Conservation (phyloP, 2,113 vertebrate species). For the Aegotheles bennettii region DNA sequence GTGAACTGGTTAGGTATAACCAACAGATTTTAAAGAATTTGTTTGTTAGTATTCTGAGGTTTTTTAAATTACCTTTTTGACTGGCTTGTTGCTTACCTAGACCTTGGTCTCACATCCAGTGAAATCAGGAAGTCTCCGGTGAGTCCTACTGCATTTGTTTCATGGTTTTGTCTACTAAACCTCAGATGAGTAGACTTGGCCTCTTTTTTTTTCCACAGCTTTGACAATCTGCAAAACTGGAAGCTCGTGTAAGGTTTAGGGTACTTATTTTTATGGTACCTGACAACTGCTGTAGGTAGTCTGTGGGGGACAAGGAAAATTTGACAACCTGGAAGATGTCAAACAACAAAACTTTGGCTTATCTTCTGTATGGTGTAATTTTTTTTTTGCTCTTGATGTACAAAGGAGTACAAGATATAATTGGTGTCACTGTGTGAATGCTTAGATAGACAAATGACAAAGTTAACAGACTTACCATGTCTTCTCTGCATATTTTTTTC, state of each 20-base stretch:
- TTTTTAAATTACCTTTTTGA: neutral
- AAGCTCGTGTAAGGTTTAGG: neutral
- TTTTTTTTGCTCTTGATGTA: neutral
- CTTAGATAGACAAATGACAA: neutral
- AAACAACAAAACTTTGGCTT: neutral
- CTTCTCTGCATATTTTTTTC: neutral
- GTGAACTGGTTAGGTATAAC: neutral
- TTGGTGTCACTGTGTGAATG: neutral
- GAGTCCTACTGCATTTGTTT: neutral
- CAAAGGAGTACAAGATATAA: neutral
- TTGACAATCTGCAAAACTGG: neutral
- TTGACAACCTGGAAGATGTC: neutral
- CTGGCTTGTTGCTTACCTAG: neutral
- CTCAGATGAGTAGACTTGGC: neutral
- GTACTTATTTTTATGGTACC: neutral
- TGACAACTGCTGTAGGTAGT: neutral
- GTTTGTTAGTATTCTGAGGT: neutral
- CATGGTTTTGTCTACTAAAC: neutral
- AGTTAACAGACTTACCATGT: neutral
- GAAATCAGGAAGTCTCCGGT: neutral
- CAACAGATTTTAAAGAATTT: neutral
- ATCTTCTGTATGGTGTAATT: neutral
- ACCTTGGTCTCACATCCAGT: neutral
- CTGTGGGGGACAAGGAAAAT: neutral
- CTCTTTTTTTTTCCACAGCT: neutral